Evolutionary conservation across 2,113 vertebrate species (phyloP).

Genomic region (Myotis brandtii): DNA sequence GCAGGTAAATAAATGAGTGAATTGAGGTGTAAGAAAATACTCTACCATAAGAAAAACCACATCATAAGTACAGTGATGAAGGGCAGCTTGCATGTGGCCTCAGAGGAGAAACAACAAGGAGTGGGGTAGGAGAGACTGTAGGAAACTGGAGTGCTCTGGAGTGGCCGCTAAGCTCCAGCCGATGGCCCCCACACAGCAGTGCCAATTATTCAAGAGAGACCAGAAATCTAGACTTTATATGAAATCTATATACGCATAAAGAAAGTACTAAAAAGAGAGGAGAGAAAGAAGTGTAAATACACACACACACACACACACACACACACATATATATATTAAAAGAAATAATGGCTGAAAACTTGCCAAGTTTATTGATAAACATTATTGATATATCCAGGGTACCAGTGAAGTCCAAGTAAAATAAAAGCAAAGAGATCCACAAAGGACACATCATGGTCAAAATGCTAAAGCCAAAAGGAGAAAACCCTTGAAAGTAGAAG

Average conservation of each 20-base stretch:
- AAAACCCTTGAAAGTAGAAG: background rate
- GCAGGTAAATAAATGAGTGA: background rate
- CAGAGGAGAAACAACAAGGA: background rate
- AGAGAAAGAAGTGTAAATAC: background rate
- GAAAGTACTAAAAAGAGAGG: background rate
- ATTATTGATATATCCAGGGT: background rate
- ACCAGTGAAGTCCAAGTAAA: background rate
- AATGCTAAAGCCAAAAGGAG: background rate
- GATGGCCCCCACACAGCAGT: accelerated
- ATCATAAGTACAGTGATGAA: background rate
- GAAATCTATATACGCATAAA: background rate
- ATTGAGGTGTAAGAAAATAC: background rate
- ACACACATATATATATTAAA: background rate
- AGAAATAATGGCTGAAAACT: background rate
- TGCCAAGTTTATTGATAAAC: background rate
- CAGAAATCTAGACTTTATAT: background rate
- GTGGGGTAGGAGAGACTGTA: accelerated
- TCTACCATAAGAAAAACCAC: background rate
- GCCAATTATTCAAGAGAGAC: background rate
- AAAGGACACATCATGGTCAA: background rate
- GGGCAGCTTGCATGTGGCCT: background rate
- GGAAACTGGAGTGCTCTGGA: background rate
- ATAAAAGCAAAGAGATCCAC: background rate
- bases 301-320: no score
- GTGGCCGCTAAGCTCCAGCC: background rate